Evolutionary conservation across 2,888 invertebrate genomes (phyloP).

Genomic region (Drosophila mimica): DNA sequence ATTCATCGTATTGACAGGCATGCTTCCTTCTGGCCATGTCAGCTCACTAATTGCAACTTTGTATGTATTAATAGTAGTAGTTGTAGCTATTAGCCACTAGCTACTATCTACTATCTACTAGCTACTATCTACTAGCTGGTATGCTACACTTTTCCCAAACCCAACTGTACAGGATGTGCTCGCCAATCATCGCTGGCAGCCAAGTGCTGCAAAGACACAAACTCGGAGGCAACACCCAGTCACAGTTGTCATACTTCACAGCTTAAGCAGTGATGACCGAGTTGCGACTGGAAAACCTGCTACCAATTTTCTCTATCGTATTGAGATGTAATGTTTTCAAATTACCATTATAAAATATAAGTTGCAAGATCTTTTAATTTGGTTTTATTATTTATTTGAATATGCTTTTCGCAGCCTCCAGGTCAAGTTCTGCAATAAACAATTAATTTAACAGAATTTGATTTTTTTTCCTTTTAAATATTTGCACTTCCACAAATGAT

Average conservation of each 20-base stretch:
- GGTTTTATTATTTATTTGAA: not conserved
- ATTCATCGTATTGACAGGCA: constrained; percentile 65
- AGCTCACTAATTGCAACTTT: constrained; percentile 49
- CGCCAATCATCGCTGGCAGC: constrained; percentile 22
- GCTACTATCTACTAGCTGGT: constrained; percentile 1
- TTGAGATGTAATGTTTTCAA: not conserved
- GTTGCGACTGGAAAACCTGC: not conserved
- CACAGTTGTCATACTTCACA: constrained; percentile 10
- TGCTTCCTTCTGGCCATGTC: constrained; percentile 53
- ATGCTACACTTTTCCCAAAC: constrained; percentile 45
- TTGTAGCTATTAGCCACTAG: not conserved
- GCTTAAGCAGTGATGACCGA: not conserved
- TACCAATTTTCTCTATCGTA: not conserved
- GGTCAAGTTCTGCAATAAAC: not conserved
- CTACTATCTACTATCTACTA: constrained; percentile 6
- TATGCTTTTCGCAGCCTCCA: not conserved
- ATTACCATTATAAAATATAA: not conserved
- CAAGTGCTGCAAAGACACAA: constrained; percentile 4
- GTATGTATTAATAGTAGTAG: constrained; percentile 17
- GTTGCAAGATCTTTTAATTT: not conserved
- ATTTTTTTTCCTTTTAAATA: not conserved
- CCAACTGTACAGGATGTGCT: constrained; percentile 59
- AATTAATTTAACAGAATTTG: not conserved
- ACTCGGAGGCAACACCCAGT: constrained; percentile 16
- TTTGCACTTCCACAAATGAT: not conserved